Percentiles rank a stretch among this genome's conserved stretches.
phyloP scores from a whole-genome alignment of 2,888 invertebrate species.

The Myopa tessellatipennis region DNA sequence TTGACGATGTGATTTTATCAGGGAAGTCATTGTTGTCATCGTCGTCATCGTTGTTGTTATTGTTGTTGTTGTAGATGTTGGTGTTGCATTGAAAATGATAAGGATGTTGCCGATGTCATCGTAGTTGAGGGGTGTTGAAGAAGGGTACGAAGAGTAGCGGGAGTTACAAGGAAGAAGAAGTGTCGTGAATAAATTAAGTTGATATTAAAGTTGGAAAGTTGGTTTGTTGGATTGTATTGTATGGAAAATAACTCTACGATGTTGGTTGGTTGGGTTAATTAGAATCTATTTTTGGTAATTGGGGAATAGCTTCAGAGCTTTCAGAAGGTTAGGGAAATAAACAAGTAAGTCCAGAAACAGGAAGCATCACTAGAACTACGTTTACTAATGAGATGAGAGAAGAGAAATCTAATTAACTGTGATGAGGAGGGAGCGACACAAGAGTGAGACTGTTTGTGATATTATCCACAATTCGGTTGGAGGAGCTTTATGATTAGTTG shows the following conservation, averaged over 20 bases:
- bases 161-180: background rate
- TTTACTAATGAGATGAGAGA: too few relatives aligned
- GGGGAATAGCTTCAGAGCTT: too few relatives aligned
- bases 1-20: conserved; percentile 19
- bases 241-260: conserved; percentile 9
- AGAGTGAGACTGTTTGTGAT: too few relatives aligned
- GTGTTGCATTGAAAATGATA: background rate
- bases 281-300: too few relatives aligned
- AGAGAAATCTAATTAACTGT: too few relatives aligned
- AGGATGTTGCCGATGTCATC: background rate
- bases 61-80: conserved; percentile 17
- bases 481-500: too few relatives aligned
- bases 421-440: too few relatives aligned
- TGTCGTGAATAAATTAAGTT: background rate
- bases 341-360: too few relatives aligned
- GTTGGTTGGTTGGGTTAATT: background rate
- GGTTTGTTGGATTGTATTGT: background rate
- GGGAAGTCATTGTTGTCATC: background rate
- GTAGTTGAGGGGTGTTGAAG: background rate
- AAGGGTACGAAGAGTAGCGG: background rate
- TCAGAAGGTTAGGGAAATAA: too few relatives aligned
- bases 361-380: too few relatives aligned
- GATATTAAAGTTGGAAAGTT: background rate
- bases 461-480: too few relatives aligned
- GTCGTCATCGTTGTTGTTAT: conserved; percentile 20